Evolutionary conservation across 2,888 invertebrate genomes (phyloP).

Genomic region (Cryptus armator): DNA sequence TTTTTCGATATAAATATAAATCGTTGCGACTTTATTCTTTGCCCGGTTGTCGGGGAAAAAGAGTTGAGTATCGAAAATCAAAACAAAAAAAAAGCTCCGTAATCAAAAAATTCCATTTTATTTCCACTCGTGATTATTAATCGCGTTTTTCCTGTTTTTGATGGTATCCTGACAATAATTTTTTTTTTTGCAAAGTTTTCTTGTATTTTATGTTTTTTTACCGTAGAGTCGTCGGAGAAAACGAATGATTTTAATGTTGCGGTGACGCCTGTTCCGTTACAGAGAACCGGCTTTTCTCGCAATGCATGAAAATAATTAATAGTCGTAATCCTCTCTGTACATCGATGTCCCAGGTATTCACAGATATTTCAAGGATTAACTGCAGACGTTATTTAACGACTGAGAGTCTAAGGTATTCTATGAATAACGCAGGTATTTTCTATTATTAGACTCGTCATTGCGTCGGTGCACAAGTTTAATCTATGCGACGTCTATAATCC

Average conservation of each 20-base stretch:
- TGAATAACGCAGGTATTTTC: background rate
- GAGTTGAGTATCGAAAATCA: too few relatives aligned
- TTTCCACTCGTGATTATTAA: background rate
- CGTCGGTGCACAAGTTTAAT: background rate
- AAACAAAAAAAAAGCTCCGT: too few relatives aligned
- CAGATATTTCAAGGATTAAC: conserved; percentile 15
- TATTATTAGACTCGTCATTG: background rate
- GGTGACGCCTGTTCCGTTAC: conserved; percentile 27
- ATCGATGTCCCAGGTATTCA: background rate
- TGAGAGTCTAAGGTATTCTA: background rate
- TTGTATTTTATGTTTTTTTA: background rate
- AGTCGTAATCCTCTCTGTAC: background rate
- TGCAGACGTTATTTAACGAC: conserved; percentile 2
- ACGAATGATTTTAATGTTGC: conserved; percentile 1
- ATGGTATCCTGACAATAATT: background rate
- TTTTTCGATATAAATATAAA: background rate
- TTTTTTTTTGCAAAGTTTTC: background rate
- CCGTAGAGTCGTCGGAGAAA: background rate
- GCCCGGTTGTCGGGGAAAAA: too few relatives aligned
- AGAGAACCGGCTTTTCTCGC: background rate
- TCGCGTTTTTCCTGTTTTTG: background rate
- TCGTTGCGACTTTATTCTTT: background rate
- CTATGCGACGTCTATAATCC: background rate
- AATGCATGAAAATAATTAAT: background rate
- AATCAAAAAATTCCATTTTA: background rate